Conservation (phyloP, 2,113 vertebrate species). For the Corythoichthys haematopterus region DNA sequence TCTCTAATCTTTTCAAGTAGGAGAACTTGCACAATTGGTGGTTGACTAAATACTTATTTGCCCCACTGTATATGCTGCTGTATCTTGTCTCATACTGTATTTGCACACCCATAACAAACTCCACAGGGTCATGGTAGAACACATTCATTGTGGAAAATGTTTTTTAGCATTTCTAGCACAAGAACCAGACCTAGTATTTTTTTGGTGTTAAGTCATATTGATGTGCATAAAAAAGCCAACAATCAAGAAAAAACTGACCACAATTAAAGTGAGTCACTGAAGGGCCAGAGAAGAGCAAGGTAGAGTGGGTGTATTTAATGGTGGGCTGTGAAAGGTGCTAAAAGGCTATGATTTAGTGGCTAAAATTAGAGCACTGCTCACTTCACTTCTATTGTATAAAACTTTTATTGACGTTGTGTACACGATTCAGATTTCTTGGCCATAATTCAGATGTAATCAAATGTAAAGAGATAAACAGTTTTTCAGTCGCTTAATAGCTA, state of each 20-base stretch:
- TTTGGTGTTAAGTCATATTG: conserved; percentile 19
- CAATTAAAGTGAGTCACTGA: conserved; percentile 36
- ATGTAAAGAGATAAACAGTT: neutral
- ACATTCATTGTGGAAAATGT: conserved; percentile 19
- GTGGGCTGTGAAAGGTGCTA: neutral
- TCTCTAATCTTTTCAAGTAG: no score
- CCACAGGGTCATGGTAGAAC: neutral
- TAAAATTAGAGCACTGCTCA: neutral
- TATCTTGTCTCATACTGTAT: neutral
- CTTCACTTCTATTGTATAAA: neutral
- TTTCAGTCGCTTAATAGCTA: neutral
- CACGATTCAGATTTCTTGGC: neutral
- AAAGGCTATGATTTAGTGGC: neutral
- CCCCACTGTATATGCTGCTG: neutral
- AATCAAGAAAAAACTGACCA: conserved; percentile 36
- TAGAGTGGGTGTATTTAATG: neutral
- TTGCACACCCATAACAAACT: neutral
- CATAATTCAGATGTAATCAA: neutral
- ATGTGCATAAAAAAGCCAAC: conserved; percentile 3
- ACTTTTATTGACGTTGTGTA: neutral
- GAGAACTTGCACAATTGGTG: no score
- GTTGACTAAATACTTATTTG: no score
- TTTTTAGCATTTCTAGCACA: conserved; percentile 18
- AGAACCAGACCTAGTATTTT: conserved; percentile 12
- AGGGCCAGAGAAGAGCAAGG: neutral